These are phyloP conservation scores for Chloromyia formosa DNA, from an alignment of 2,888 invertebrate species.

Conservation along the genomic window DNA sequence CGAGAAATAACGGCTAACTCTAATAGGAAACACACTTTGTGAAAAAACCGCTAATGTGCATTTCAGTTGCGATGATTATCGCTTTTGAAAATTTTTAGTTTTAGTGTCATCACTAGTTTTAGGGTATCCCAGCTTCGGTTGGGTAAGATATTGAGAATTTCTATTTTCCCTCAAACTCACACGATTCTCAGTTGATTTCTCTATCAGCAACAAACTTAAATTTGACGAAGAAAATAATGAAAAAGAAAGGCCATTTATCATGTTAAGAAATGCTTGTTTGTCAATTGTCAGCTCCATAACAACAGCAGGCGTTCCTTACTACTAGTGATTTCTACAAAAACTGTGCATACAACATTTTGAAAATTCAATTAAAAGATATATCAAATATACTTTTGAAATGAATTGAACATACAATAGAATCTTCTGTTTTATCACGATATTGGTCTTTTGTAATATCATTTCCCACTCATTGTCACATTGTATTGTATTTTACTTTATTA, in stretches of 20 bases:
- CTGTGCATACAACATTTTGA: constrained; percentile 4
- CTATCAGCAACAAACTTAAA: too few species aligned
- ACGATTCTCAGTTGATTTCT: too few species aligned
- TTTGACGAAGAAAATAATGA: too few species aligned
- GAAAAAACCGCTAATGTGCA: too few species aligned
- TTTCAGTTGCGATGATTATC: too few species aligned
- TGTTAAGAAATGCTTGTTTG: constrained; percentile 11
- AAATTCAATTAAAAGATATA: constrained; percentile 8
- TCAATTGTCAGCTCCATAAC: constrained; percentile 7
- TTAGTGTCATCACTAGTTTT: too few species aligned
- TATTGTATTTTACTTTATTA: constrained; percentile 17
- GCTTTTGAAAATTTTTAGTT: too few species aligned
- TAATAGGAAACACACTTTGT: too few species aligned
- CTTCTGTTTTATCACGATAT: constrained; percentile 46
- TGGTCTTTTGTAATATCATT: constrained; percentile 49
- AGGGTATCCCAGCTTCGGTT: too few species aligned
- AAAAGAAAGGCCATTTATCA: background rate
- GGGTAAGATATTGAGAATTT: too few species aligned
- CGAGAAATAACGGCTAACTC: too few species aligned
- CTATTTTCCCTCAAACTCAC: too few species aligned
- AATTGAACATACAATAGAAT: constrained; percentile 38
- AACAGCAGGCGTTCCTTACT: constrained; percentile 10
- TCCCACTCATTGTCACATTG: constrained; percentile 12
- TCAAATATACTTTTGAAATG: background rate
- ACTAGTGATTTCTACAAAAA: constrained; percentile 18